A percentile compares a stretch with the other conserved stretches of the same genome.
Evolutionary conservation across 2,888 invertebrate genomes (phyloP).

Genomic region (Liopterus haemorrhoidalis): DNA sequence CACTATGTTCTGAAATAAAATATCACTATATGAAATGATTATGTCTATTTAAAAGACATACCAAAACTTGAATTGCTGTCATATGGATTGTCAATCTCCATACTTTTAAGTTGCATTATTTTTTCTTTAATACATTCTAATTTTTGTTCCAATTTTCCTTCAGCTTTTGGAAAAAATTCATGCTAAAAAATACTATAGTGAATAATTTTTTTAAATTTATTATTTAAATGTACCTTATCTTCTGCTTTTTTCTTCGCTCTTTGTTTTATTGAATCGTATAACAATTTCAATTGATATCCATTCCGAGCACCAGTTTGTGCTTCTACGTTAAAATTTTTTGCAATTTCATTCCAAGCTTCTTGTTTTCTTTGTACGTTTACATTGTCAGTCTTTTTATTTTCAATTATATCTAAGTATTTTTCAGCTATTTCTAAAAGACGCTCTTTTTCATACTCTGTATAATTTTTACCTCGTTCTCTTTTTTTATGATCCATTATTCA

Average conservation of each 20-base stretch:
- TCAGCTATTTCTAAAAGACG: neutral
- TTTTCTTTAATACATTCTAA: no score
- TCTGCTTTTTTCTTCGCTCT: neutral
- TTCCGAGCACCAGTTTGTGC: neutral
- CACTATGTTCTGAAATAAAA: no score
- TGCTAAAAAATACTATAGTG: no score
- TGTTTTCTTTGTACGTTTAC: neutral
- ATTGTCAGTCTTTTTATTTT: neutral
- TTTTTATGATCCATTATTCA: neutral
- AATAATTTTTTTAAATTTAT: no score
- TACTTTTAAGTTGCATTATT: no score
- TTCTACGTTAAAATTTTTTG: neutral
- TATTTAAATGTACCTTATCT: neutral
- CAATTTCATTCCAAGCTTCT: neutral
- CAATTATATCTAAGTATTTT: slow-evolving; percentile 1
- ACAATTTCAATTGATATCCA: neutral
- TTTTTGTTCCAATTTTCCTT: no score
- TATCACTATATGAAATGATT: no score
- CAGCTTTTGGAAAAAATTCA: no score
- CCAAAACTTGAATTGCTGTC: no score
- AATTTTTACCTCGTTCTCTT: neutral
- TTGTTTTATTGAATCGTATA: neutral
- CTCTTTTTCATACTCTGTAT: neutral
- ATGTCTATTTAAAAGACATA: no score
- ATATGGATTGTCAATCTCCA: no score